Evolutionary conservation across 1,140 invertebrate genomes (phyloP).

Genomic region (Planococcus citri): DNA sequence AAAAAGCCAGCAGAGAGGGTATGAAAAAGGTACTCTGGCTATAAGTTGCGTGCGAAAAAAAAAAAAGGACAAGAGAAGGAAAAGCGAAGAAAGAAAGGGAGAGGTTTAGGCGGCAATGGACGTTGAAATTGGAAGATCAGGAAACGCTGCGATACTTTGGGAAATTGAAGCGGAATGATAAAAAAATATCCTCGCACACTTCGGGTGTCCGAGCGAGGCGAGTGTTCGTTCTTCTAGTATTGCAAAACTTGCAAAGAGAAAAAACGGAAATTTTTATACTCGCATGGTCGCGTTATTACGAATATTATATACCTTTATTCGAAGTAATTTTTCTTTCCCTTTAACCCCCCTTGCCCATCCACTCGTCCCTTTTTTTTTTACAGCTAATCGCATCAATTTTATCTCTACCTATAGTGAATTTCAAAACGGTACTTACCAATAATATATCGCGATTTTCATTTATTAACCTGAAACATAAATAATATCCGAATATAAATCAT

Average conservation of each 20-base stretch:
- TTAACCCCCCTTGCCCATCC: too few species aligned
- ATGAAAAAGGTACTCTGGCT: background rate
- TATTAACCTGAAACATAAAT: background rate
- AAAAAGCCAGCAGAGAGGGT: too few species aligned
- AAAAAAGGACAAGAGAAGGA: too few species aligned
- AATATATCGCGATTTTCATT: background rate
- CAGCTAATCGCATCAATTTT: too few species aligned
- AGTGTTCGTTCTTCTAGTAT: too few species aligned
- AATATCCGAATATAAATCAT: too few species aligned
- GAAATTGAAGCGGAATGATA: slow-evolving; percentile 6
- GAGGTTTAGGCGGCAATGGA: background rate
- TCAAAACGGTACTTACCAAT: background rate
- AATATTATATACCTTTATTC: too few species aligned
- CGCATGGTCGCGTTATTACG: slow-evolving; percentile 5
- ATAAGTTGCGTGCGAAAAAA: too few species aligned
- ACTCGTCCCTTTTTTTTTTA: background rate
- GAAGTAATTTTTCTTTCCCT: too few species aligned
- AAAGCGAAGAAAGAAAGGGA: background rate
- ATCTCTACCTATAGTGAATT: too few species aligned
- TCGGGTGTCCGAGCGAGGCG: background rate
- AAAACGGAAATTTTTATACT: slow-evolving; percentile 1
- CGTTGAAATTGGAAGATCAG: slow-evolving; percentile 6
- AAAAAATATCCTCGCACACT: slow-evolving; percentile 1
- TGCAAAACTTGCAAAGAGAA: too few species aligned
- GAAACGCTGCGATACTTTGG: background rate